Conservation (phyloP, 2,113 vertebrate genomes). For the Isichthys henryi region DNA sequence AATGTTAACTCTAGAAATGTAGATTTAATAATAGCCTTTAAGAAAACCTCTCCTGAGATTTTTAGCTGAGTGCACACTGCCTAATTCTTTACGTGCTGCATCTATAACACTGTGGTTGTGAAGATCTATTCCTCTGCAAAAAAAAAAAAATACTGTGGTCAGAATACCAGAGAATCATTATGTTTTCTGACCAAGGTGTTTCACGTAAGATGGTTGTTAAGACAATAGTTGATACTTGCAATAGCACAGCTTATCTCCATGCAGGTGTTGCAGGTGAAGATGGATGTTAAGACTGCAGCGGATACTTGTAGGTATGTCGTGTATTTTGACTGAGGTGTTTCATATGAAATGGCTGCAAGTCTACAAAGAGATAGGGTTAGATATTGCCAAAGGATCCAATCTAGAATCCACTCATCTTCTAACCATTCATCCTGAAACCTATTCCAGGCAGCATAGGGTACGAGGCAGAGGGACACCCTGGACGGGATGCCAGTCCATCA, state of each 20-base stretch:
- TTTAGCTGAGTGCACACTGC: conserved; percentile 9
- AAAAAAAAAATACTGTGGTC: not conserved
- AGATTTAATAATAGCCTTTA: conserved; percentile 25
- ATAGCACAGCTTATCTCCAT: not conserved
- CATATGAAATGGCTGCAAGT: not conserved
- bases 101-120: not conserved
- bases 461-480: too few relatives aligned
- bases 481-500: too few relatives aligned
- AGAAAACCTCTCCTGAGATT: not conserved
- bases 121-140: not conserved
- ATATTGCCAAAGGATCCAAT: not conserved
- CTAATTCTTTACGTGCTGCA: conserved; percentile 13
- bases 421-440: not conserved
- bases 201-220: not conserved
- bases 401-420: not conserved
- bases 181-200: not conserved
- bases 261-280: not conserved
- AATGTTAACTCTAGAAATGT: conserved; percentile 6
- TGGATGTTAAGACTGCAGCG: not conserved
- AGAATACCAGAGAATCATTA: not conserved
- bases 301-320: not conserved
- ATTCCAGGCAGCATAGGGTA: not conserved
- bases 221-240: not conserved
- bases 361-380: not conserved
- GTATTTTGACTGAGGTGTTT: not conserved